Conservation (phyloP, 2,888 invertebrate species). For the Aleiodes testaceus region DNA sequence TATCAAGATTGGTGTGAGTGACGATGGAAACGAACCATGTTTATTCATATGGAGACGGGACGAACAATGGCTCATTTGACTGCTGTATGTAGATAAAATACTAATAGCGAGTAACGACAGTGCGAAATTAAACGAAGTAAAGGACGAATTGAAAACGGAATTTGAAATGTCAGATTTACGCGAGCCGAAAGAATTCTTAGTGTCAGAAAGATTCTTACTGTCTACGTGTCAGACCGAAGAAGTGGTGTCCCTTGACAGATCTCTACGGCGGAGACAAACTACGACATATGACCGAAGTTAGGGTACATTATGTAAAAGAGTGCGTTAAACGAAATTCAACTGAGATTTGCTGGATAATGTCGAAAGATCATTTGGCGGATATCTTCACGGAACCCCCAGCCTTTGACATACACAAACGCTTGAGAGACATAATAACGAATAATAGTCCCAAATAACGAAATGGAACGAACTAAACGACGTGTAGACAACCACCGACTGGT, state of each 20-base stretch:
- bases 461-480: no score
- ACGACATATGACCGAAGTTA: conserved; percentile 41
- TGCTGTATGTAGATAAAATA: conserved; percentile 48
- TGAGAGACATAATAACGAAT: conserved; percentile 26
- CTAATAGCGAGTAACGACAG: conserved; percentile 34
- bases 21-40: neutral
- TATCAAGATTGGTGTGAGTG: neutral
- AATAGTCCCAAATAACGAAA: neutral
- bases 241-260: conserved; percentile 41
- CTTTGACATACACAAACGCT: conserved; percentile 29
- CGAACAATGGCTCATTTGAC: neutral
- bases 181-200: conserved; percentile 47
- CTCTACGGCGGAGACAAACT: conserved; percentile 43
- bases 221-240: conserved; percentile 45
- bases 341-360: conserved; percentile 37
- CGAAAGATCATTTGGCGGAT: conserved; percentile 43
- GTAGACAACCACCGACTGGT: no score
- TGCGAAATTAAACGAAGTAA: neutral
- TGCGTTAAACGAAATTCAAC: conserved; percentile 39
- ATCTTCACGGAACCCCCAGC: conserved; percentile 45
- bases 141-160: conserved; percentile 1
- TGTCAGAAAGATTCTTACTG: conserved; percentile 34
- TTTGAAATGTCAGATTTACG: conserved; percentile 49
- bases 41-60: neutral
- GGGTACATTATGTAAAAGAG: conserved; percentile 40